phyloP scores from a whole-genome alignment of 2,113 vertebrate genomes.

The Carassius auratus region DNA sequence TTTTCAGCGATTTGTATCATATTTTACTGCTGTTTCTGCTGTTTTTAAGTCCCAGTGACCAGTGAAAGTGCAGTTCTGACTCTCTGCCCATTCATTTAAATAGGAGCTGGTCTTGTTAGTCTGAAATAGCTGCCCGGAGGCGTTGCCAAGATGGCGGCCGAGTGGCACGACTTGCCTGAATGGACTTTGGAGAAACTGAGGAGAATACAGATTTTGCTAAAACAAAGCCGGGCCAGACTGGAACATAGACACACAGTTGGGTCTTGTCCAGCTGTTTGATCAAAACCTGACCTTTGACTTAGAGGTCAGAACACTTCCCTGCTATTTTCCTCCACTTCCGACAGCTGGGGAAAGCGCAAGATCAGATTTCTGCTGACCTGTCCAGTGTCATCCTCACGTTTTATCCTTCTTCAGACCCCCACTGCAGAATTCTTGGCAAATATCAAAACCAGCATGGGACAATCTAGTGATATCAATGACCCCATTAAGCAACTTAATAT shows the following conservation, averaged over 20 bases:
- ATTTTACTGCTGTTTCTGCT: too few relatives aligned
- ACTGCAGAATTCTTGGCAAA: neutral
- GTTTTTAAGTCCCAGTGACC: too few relatives aligned
- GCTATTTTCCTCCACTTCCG: slow-evolving; percentile 61
- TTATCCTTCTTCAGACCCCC: slow-evolving; percentile 47
- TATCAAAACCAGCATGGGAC: neutral
- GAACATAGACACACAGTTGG: slow-evolving; percentile 2
- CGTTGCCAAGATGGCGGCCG: too few relatives aligned
- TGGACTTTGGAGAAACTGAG: neutral
- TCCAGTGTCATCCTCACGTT: slow-evolving; percentile 34
- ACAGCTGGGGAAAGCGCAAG: slow-evolving; percentile 40
- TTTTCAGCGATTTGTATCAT: too few relatives aligned
- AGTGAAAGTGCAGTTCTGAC: too few relatives aligned
- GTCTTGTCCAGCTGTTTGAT: slow-evolving; percentile 54
- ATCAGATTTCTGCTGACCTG: slow-evolving; percentile 55
- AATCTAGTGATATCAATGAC: neutral
- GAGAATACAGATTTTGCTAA: neutral
- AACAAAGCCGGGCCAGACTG: neutral
- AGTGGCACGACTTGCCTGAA: too few relatives aligned
- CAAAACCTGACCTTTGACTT: slow-evolving; percentile 60
- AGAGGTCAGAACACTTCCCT: slow-evolving; percentile 54
- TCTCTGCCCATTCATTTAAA: too few relatives aligned
- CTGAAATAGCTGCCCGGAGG: too few relatives aligned
- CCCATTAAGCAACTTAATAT: neutral
- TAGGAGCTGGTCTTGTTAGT: too few relatives aligned